Base-by-base conservation (phyloP, 2,888 invertebrate genomes). In the Hipparchia semele region DNA sequence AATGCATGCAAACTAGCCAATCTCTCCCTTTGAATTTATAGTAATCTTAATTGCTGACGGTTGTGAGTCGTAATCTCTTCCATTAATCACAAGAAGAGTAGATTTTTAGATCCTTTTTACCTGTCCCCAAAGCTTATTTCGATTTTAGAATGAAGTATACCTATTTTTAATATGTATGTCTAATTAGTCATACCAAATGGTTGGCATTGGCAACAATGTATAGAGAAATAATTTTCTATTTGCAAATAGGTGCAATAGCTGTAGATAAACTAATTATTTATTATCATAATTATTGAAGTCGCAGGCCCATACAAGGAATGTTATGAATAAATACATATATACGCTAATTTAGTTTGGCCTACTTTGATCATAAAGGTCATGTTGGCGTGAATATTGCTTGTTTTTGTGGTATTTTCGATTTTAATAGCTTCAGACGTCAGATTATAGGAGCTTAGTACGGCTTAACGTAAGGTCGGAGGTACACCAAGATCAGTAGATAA, bases 341-440 rank as follows among this genome's bases (percentile, higher is more conserved):
- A 72, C 54, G 71, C 58, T 61, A 70, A 71, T 73, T 71, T 67
- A n/a, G 51, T 64, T 51, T 73, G 73, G 72, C 73, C 71, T 72
- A 75, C 60, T 68, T 68, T 59, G 39, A 54, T 49, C 39, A 74
- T 72, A 72, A 74, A 74, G 76, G 72, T 70, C 65, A 68, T 72
- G 70, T 68, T 70, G 64, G 49, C 66, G 10, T 73, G 71, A 60
- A 70, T 62, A 69, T 58, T 62, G 68, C 70, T 65, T 70, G 66
- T 69, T 65, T 75, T 71, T 73, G 65, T 71, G 72, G 60, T 64
- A 68, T 67, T 69, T 76, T 71, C 59, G 72, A 71, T 75, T 77
- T 80, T 81, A 82, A 83, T 81, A 82, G 82, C 82, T 76, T 85
- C 82, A 80, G 79, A 81, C 70, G 86, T 85, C 86, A 77, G 86